These are phyloP conservation scores for Sapajus apella DNA, from an alignment of 2,113 vertebrate species.

Conservation along the genomic window DNA sequence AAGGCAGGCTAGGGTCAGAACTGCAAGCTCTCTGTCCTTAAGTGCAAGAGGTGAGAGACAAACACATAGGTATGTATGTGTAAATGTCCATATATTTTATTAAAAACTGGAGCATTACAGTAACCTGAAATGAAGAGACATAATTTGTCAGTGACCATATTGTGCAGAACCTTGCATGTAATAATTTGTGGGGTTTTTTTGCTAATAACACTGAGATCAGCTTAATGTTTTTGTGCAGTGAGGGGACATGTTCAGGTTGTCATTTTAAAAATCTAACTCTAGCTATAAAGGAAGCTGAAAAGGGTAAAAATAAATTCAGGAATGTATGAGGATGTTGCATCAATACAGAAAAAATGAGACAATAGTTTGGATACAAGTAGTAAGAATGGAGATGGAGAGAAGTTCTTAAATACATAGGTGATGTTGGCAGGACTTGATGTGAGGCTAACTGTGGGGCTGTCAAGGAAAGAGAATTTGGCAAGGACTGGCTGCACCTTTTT, in stretches of 20 bases:
- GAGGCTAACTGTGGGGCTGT: neutral
- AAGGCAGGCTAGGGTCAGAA: neutral
- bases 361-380: neutral
- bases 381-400: neutral
- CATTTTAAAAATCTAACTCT: neutral
- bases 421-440: neutral
- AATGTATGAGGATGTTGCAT: neutral
- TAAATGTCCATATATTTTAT: neutral
- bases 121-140: neutral
- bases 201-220: neutral
- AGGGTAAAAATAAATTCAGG: neutral
- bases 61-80: neutral
- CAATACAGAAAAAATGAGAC: neutral
- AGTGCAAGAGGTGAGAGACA: neutral
- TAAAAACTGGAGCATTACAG: neutral
- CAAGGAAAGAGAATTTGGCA: neutral
- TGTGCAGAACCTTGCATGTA: neutral
- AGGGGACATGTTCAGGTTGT: neutral
- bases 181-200: neutral
- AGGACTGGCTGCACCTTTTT: neutral
- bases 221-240: neutral
- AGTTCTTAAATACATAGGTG: fast-evolving
- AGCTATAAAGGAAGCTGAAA: neutral
- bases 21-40: neutral
- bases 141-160: neutral